Evolutionary conservation across 2,113 vertebrate genomes (phyloP), one percentile per base, ranked within the genome.

Genomic region (Hemiprocne comata): DNA sequence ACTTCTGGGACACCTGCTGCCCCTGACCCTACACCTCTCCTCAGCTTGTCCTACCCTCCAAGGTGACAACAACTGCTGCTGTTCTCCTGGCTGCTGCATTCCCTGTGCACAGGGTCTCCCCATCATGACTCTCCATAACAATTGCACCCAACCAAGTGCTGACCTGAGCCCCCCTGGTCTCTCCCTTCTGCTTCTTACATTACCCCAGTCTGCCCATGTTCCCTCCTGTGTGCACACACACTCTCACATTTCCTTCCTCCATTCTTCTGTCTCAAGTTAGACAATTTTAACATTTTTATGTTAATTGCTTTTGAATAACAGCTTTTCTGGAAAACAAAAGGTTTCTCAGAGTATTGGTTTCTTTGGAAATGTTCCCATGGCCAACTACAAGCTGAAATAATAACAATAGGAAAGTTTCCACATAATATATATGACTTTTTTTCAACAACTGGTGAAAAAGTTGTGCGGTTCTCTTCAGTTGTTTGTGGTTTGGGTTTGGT

Each of bases 311-410:
- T 93, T 88, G 69, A 96, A 80, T 85, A 92, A 77, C 69, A 91
- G 82, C 42, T 82, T 88, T 93, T 89, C 83, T 84, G 90, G 79
- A 95, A 95, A 91, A 96, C 93, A 96, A 96, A 95, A 96, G 87
- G 36, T 85, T 96, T 93, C 53, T 75, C 87, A 95, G 82, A 84
- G 51, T 48, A n/a, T 74, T 81, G 48, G 69, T 94, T 94, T 94
- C 87, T 94, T 95, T 93, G 93, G 95, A 95, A 95, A 64, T 4
- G 0, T 84, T 96, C 93, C 94, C 75, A 18, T 80, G 61, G 85
- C 76, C 83, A 94, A 33, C 85, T 83, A 88, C 92, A 95, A 91
- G 83, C 93, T 96, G 87, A 95, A 95, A 94, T 86, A 96, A 96
- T 85, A 95, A 80, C 64, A 94, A 77, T 64, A 88, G 83, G 86